Conservation (phyloP, 2,113 vertebrate genomes). For the Pungitius pungitius region DNA sequence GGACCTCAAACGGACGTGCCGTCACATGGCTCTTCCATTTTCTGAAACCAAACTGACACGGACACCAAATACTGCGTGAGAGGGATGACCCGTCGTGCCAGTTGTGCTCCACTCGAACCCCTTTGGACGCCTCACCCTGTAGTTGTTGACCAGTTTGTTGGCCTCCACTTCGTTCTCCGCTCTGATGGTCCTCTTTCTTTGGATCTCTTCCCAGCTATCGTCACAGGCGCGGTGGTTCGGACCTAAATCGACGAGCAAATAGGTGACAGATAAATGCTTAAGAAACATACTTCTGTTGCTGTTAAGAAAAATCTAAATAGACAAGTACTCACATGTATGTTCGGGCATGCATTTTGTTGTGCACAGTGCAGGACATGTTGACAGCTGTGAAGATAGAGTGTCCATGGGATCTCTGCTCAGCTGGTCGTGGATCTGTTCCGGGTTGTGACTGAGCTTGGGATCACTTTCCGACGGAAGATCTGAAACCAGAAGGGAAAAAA, state of each 20-base stretch:
- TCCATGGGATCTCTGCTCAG: constrained; percentile 62
- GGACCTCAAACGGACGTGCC: constrained; percentile 83
- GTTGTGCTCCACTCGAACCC: background rate
- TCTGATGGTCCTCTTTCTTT: constrained; percentile 80
- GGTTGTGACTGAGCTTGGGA: constrained; percentile 35
- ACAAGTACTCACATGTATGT: constrained; percentile 58
- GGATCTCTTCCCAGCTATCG: constrained; percentile 76
- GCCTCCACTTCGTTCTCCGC: constrained; percentile 87
- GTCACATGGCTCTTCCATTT: constrained; percentile 95
- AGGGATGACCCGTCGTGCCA: background rate
- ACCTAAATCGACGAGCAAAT: constrained; percentile 48
- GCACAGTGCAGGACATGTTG: constrained; percentile 54
- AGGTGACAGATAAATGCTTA: background rate
- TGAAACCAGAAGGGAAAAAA: constrained; percentile 48
- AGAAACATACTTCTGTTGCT: background rate
- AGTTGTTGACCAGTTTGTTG: constrained; percentile 88
- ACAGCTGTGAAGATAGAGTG: constrained; percentile 56
- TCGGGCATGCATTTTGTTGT: constrained; percentile 60
- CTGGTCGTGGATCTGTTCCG: constrained; percentile 68
- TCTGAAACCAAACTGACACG: constrained; percentile 88
- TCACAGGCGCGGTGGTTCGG: constrained; percentile 48
- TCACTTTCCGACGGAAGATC: constrained; percentile 66
- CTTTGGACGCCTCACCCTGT: constrained; percentile 74
- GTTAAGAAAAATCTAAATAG: background rate
- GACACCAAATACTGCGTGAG: constrained; percentile 7